phyloP scores from a whole-genome alignment of 2,888 invertebrate species.

The Orchestes rusci region DNA sequence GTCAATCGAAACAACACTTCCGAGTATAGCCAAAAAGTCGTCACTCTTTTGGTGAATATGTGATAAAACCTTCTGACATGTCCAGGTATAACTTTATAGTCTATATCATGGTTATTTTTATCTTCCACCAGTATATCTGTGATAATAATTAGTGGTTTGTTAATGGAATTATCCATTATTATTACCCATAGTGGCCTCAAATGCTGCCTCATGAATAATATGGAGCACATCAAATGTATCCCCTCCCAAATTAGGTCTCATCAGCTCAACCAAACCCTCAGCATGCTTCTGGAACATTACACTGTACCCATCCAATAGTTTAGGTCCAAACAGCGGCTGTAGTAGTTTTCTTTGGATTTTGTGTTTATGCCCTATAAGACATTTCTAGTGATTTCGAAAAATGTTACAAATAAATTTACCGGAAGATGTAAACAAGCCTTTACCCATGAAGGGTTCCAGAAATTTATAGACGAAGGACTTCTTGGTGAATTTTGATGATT shows the following conservation, averaged over 20 bases:
- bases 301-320: constrained; percentile 24
- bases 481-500: constrained; percentile 25
- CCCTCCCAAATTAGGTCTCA: constrained; percentile 12
- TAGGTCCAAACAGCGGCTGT: constrained; percentile 27
- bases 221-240: constrained; percentile 24
- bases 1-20: constrained; percentile 20
- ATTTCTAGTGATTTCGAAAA: background rate
- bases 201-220: constrained; percentile 23
- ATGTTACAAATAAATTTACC: constrained; percentile 11
- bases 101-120: constrained; percentile 21
- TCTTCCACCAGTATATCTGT: constrained; percentile 27
- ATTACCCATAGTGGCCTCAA: constrained; percentile 29
- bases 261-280: constrained; percentile 17
- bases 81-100: constrained; percentile 22
- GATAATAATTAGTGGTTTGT: constrained; percentile 12
- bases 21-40: constrained; percentile 25
- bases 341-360: constrained; percentile 26
- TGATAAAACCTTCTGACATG: constrained; percentile 27
- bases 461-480: constrained; percentile 27
- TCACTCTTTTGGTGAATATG: constrained; percentile 21
- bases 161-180: constrained; percentile 1
- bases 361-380: constrained; percentile 22
- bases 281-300: constrained; percentile 28
- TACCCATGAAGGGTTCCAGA: constrained; percentile 28
- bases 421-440: constrained; percentile 27